Evolutionary conservation across 2,113 vertebrate species (phyloP), one percentile per base, ranked within the genome.

Genomic region (Holacanthus passer): DNA sequence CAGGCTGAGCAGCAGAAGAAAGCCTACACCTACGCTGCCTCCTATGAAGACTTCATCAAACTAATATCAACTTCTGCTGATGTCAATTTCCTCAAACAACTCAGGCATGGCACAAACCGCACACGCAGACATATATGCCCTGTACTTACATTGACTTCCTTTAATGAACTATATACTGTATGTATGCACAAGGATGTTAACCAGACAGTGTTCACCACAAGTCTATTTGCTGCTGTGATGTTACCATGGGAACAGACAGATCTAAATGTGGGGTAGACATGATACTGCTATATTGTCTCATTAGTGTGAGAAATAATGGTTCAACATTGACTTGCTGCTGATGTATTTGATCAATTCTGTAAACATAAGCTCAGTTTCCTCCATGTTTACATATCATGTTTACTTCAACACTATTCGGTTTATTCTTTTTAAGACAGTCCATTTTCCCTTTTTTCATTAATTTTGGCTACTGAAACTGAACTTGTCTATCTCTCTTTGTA

Each of bases 11-110:
- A 97, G 87, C 98, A 99, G 95, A 99, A 97, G 93, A 97, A 98
- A 93, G 96, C 97, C 84, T 99, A 99, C 93, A 98, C 97, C 66
- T 99, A 99, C 32, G 97, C 98, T 67, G 97, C 98, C 88, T 99
- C 98, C 77, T 99, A 99, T 16, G 98, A 99, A 91, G 98, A 99
- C 86, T 99, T 99, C 93, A 96, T 99, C 95, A 99, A 99, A 88
- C 97, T 99, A 71, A 99, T 99, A 93, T 97, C 96, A 90, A 96
- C 96, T 94, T 99, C 95, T 88, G 93, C 97, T 0, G 98, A 99
- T 87, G 91, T 98, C 64, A 96, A 98, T 84, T 99, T 99, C 95
- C 96, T 99, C 93, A 99, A 97, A 93, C 98, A 99, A 82, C 96
- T 99, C 95, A 99, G 98, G 98, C 76, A 85, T 2, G 89, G 59